Percentiles rank a stretch among this genome's conserved stretches.
Conservation (phyloP, 2,113 vertebrate species). For the Gymnorhina tibicen region DNA sequence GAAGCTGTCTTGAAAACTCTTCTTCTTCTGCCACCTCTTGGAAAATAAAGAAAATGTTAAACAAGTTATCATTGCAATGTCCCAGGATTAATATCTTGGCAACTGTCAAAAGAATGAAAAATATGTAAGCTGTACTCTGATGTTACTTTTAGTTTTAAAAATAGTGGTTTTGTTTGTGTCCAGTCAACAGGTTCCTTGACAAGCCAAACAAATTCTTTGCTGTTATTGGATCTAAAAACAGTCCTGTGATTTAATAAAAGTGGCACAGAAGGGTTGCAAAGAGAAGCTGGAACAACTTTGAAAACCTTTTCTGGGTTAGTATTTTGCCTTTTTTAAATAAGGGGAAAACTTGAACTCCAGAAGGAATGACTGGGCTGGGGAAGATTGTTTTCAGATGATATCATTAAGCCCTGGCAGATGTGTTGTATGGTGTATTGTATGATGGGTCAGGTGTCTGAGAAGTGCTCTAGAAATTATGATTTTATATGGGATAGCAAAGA, state of each 20-base stretch:
- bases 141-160: slow-evolving; percentile 15
- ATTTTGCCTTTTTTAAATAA: not conserved
- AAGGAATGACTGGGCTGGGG: not conserved
- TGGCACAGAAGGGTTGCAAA: not conserved
- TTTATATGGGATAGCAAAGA: not conserved
- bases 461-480: not conserved
- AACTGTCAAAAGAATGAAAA: not conserved
- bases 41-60: not conserved
- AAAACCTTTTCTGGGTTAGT: not conserved
- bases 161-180: not conserved
- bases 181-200: not conserved
- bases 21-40: not conserved
- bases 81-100: not conserved
- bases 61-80: not conserved
- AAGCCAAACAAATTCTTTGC: not conserved
- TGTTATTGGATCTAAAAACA: not conserved
- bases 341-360: not conserved
- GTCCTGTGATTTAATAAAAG: not conserved
- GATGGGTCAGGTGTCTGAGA: not conserved
- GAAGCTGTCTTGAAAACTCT: not conserved
- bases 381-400: not conserved
- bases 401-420: not conserved
- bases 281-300: not conserved
- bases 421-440: not conserved
- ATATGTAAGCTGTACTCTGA: not conserved